A percentile compares a stretch with the other conserved stretches of the same genome.
Evolutionary conservation across 2,888 invertebrate genomes (phyloP).

Genomic region (Melanchra persicariae): DNA sequence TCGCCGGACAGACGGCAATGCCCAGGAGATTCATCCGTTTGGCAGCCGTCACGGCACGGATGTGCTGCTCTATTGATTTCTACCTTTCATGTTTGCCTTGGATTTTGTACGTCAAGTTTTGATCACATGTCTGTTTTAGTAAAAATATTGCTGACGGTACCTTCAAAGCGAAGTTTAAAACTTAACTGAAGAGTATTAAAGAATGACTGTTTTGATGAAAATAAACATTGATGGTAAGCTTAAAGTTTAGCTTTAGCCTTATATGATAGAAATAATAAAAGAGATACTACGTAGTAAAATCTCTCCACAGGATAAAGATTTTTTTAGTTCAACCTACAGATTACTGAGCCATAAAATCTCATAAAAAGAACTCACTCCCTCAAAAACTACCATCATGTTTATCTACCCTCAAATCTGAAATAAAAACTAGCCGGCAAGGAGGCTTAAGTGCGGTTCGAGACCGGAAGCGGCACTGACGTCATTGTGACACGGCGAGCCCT

Average conservation of each 20-base stretch:
- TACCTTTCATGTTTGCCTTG: conserved; percentile 41
- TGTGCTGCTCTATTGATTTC: conserved; percentile 53
- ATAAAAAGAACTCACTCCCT: conserved; percentile 9
- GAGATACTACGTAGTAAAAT: not conserved
- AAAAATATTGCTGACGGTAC: not conserved
- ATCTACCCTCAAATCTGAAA: conserved; percentile 60
- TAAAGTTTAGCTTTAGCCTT: not conserved
- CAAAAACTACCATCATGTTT: conserved; percentile 38
- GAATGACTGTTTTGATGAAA: not conserved
- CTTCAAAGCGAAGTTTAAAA: not conserved
- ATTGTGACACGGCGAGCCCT: conserved; percentile 40
- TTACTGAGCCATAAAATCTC: conserved; percentile 20
- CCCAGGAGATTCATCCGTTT: conserved; percentile 60
- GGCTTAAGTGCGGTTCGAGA: conserved; percentile 46
- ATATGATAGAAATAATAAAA: too few species aligned
- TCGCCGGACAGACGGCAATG: conserved; percentile 41
- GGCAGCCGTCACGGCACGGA: conserved; percentile 34
- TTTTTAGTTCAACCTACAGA: conserved; percentile 13
- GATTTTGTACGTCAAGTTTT: conserved; percentile 14
- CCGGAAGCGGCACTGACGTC: conserved; percentile 53
- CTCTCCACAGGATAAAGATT: not conserved
- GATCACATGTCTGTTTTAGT: conserved; percentile 5
- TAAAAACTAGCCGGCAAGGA: conserved; percentile 57
- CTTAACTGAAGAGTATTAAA: not conserved
- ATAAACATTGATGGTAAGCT: not conserved